These are phyloP conservation scores for Coregonus suidteri DNA, from an alignment of 2,797 vertebrate species.

Conservation along the genomic window DNA sequence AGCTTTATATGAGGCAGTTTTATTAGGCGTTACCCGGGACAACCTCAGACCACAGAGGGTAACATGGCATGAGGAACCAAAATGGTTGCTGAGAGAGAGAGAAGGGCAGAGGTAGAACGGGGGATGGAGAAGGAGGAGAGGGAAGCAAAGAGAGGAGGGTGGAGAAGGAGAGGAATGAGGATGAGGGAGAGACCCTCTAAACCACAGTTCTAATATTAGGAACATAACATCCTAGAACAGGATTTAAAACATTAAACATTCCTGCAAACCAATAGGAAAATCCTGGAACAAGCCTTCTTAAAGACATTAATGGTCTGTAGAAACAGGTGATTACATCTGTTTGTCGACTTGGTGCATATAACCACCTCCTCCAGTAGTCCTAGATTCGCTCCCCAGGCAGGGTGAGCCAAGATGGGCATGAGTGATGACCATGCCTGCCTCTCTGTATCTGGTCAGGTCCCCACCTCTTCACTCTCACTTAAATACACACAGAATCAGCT, in stretches of 20 bases:
- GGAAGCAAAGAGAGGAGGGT: background rate
- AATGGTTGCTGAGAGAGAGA: background rate
- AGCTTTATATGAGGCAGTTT: background rate
- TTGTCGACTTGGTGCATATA: background rate
- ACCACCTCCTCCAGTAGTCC: background rate
- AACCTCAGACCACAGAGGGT: background rate
- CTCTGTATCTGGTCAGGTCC: background rate
- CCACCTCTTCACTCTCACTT: constrained; percentile 5
- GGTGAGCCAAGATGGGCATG: constrained; percentile 1
- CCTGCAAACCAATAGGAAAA: background rate
- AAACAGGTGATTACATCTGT: background rate
- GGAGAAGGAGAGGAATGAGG: background rate
- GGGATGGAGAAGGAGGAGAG: too few species aligned
- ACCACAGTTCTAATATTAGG: too few species aligned
- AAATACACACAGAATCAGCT: constrained; percentile 1
- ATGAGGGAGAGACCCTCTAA: too few species aligned
- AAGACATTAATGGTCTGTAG: background rate
- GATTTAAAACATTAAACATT: background rate
- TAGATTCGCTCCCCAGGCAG: background rate
- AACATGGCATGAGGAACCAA: background rate
- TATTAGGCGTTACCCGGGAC: background rate
- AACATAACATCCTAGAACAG: background rate
- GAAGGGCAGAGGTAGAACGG: too few species aligned
- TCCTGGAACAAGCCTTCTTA: background rate
- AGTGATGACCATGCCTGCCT: background rate